Evolutionary conservation across 1,140 invertebrate species (phyloP).

Genomic region (Drosophila baimaii): DNA sequence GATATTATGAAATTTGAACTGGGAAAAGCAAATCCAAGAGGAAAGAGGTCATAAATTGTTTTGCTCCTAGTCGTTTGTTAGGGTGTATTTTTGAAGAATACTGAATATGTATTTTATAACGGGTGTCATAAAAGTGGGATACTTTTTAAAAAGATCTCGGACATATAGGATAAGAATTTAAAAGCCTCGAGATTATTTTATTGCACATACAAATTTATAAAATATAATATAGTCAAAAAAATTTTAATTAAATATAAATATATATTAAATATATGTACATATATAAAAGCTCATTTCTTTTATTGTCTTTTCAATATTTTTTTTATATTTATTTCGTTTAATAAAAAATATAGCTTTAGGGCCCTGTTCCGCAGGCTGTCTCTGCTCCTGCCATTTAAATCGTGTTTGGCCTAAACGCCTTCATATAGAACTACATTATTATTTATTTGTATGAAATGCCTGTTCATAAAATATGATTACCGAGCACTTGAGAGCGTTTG

Average conservation of each 20-base stretch:
- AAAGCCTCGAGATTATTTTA: not conserved
- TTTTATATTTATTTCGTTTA: too few relatives aligned
- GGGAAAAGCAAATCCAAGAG: constrained; percentile 19
- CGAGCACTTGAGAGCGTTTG: constrained; percentile 46
- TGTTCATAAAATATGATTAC: constrained; percentile 65
- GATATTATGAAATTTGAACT: constrained; percentile 8
- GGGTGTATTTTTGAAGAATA: constrained; percentile 24
- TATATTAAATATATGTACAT: too few relatives aligned
- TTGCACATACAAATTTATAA: too few relatives aligned
- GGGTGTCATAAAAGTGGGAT: constrained; percentile 12
- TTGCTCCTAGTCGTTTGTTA: constrained; percentile 18
- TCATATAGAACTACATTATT: constrained; percentile 68
- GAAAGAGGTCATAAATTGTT: constrained; percentile 47
- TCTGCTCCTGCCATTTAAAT: constrained; percentile 64
- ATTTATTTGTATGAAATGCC: constrained; percentile 70
- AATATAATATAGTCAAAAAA: too few relatives aligned
- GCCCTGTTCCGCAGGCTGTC: constrained; percentile 28
- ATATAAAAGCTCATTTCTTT: too few relatives aligned
- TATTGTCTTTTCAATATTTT: too few relatives aligned
- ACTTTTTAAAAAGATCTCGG: not conserved
- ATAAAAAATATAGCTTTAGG: too few relatives aligned
- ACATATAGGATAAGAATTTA: not conserved
- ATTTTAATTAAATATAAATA: too few relatives aligned
- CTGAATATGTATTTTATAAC: constrained; percentile 40
- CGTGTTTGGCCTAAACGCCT: constrained; percentile 54